Evolutionary conservation across 2,113 vertebrate species (phyloP).

Genomic region (Loxodonta africana): DNA sequence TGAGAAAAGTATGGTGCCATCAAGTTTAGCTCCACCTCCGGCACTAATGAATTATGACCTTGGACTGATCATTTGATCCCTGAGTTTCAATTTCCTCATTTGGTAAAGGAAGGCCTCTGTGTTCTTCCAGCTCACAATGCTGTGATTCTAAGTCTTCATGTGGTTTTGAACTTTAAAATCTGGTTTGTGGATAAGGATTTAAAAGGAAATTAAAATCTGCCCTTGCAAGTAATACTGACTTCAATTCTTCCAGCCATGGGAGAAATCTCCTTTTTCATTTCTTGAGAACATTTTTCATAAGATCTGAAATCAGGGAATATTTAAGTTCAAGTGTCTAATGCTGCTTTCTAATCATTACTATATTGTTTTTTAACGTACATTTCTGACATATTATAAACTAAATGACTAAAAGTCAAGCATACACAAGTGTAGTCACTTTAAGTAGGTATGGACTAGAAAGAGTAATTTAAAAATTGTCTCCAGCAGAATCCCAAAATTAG

Average conservation of each 20-base stretch:
- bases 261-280: conserved; percentile 57
- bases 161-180: conserved; percentile 46
- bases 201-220: conserved; percentile 51
- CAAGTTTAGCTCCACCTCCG: neutral
- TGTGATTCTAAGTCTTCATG: neutral
- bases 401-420: neutral
- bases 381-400: conserved; percentile 20
- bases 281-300: conserved; percentile 25
- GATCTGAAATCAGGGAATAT: conserved; percentile 23
- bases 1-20: neutral
- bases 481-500: neutral
- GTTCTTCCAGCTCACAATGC: conserved; percentile 35
- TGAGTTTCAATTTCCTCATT: conserved; percentile 18
- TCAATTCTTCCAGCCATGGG: conserved; percentile 5
- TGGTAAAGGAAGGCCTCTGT: neutral
- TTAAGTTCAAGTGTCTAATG: neutral
- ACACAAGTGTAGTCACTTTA: neutral
- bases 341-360: neutral
- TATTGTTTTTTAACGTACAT: conserved; percentile 27
- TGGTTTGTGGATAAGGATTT: neutral
- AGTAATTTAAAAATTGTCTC: conserved; percentile 22
- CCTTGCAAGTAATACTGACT: neutral
- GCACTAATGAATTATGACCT: neutral
- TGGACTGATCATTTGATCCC: conserved; percentile 6
- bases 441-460: neutral